Evolutionary conservation across 2,113 vertebrate species (phyloP), one percentile per base, ranked within the genome.

Genomic region (Glareola pratincola): DNA sequence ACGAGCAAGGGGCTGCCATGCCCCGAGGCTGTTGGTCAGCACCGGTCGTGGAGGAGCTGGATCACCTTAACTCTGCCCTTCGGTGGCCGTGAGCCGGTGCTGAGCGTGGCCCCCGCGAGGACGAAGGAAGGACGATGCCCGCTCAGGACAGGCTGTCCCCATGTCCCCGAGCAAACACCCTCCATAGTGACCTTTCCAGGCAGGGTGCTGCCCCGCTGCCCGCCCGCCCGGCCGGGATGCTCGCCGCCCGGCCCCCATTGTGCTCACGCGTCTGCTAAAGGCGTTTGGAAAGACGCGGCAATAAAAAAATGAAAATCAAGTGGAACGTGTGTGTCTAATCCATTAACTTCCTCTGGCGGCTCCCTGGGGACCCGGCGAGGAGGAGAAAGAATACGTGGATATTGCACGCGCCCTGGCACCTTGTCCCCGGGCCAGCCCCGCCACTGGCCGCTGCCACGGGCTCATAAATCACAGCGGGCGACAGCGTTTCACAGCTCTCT

Each of bases 321-420:
- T 83, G 89, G 95, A 92, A 96, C 89, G 90, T 95, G 89, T 94
- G 94, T 85, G 97, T 94, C 92, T 69, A 84, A 94, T 91, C 94
- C 91, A 85, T 94, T 90, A 78, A 63, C 97, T 98, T 96, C 97
- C 97, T 94, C 88, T 36, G 41, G 89, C 18, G 34, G 94, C 57
- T 95, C 96, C 96, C 94, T 15, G 11, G 90, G 94, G 97, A 85
- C 39, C 26, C 57, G 3, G 91, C 27, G 18, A 97, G 88, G 81
- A 95, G 93, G 84, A 96, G 93, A 98, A 98, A 98, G 98, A 98
- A 98, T 98, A 97, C 93, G 88, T 98, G 98, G 98, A 98, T 98
- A 97, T 98, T 93, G 94, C 71, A 93, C 71, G 95, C 94, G 97
- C 93, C 83, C 95, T 97, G 97, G 97, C 97, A 92, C 94, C 83